Base-by-base conservation (phyloP, 92 coral and sea anemone species). In the Porites lobata region DNA sequence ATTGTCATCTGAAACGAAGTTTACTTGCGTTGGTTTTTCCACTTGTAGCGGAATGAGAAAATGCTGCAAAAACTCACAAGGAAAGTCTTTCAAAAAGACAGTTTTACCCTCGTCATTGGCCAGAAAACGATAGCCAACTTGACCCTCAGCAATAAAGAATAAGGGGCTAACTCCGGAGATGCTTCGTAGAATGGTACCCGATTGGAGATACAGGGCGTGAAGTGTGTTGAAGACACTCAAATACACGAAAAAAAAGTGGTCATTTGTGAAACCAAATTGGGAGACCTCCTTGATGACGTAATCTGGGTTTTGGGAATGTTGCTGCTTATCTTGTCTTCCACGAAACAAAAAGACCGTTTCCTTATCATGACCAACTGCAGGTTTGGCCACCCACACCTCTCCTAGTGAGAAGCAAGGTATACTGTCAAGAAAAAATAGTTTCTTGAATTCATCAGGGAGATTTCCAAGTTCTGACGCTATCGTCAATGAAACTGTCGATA, bases 101-200 rank as follows among this genome's bases (percentile, higher is more conserved):
- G 24, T 22, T 22, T 22, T 22, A 22, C 24, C 24, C 24, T 22
- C 24, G 24, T 22, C 24, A 22, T 22, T 22, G 24, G 24, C 24
- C 24, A 22, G 24, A 22, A 22, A 22, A 22, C 1, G 3, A 50
- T 38, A 79, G 38, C 73, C 83, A 65, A 10, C 32, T 65, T 38
- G 62, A 4, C 13, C 11, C 32, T 50, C 11, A 8, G 50, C 32
- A 1, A 13, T 11, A 9, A 0, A 26, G 15, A 66, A 11, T 66
- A 22, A 22, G 24, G 72, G 84, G 12, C 9, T 47, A 4, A 50
- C 1, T 52, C 62, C 83, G 0, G 72, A 79, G 2, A n/a, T 21
- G 65, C 74, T 63, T 64, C 21, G 19, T 0, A 79, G 73, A 20
- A 50, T 79, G 72, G 7, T 50, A 10, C 83, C 83, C 65, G 62